phyloP scores from a whole-genome alignment of 2,797 vertebrate genomes.

The Tenualosa ilisha region DNA sequence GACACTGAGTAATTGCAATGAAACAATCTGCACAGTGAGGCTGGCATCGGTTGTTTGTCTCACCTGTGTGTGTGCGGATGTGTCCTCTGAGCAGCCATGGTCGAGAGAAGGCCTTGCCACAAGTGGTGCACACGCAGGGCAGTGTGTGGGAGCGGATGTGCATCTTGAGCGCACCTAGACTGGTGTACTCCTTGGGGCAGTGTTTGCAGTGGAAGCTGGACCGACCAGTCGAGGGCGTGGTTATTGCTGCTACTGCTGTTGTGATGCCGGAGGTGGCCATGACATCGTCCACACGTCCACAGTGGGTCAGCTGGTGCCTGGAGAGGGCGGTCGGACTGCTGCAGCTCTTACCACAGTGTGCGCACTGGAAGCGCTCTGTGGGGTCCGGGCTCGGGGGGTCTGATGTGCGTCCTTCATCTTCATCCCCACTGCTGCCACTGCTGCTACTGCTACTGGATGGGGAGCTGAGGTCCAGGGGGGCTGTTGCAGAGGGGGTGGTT shows the following conservation, averaged over 20 bases:
- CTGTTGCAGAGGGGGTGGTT: conserved; percentile 63
- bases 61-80: conserved; percentile 96
- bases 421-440: conserved; percentile 80
- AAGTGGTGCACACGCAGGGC: conserved; percentile 93
- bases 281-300: conserved; percentile 36
- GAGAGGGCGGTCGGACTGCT: conserved; percentile 81
- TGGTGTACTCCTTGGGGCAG: conserved; percentile 95
- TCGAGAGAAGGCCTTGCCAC: conserved; percentile 95
- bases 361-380: conserved; percentile 77
- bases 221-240: conserved; percentile 35
- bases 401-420: conserved; percentile 86
- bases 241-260: not conserved
- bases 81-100: conserved; percentile 96
- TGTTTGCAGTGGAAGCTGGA: conserved; percentile 94
- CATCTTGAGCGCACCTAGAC: conserved; percentile 97
- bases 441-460: conserved; percentile 73
- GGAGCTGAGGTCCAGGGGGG: conserved; percentile 83
- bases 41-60: conserved; percentile 37
- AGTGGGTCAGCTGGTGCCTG: conserved; percentile 80
- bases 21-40: not conserved
- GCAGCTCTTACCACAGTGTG: conserved; percentile 82
- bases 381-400: conserved; percentile 84
- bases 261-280: conserved; percentile 21
- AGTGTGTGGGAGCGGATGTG: conserved; percentile 97
- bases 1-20: not conserved